Evolutionary conservation across 2,888 invertebrate species (phyloP).

Genomic region (Sericinus montela): DNA sequence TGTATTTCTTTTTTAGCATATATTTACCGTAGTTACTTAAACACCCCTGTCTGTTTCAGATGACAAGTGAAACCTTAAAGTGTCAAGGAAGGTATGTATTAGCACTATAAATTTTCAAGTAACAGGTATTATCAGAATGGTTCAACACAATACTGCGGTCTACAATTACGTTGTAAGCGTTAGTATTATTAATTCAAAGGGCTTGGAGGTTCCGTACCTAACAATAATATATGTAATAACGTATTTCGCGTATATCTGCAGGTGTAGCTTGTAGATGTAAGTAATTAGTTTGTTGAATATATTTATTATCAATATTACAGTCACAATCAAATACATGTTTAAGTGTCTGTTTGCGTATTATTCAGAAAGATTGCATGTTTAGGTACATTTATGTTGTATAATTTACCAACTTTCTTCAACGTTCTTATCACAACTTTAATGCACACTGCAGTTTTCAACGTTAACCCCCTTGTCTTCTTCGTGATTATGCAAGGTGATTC

Average conservation of each 20-base stretch:
- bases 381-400: no score
- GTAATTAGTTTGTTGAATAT: constrained; percentile 7
- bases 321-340: no score
- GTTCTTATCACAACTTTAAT: no score
- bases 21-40: no score
- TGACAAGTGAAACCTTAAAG: constrained; percentile 38
- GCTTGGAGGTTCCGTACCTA: constrained; percentile 23
- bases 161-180: constrained; percentile 27
- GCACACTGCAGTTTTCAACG: no score
- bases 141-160: constrained; percentile 20
- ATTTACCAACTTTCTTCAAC: no score
- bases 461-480: no score
- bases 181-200: constrained; percentile 29
- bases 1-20: no score
- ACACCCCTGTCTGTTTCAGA: constrained; percentile 42
- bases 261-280: constrained; percentile 2
- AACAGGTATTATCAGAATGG: constrained; percentile 15
- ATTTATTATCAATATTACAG: no score
- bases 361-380: no score
- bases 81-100: constrained; percentile 34
- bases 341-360: no score
- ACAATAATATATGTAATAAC: constrained; percentile 15
- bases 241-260: neutral
- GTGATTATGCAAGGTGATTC: no score
- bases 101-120: constrained; percentile 1